phyloP scores from a whole-genome alignment of 2,797 vertebrate genomes.

The Gadopsis bispinosus region DNA sequence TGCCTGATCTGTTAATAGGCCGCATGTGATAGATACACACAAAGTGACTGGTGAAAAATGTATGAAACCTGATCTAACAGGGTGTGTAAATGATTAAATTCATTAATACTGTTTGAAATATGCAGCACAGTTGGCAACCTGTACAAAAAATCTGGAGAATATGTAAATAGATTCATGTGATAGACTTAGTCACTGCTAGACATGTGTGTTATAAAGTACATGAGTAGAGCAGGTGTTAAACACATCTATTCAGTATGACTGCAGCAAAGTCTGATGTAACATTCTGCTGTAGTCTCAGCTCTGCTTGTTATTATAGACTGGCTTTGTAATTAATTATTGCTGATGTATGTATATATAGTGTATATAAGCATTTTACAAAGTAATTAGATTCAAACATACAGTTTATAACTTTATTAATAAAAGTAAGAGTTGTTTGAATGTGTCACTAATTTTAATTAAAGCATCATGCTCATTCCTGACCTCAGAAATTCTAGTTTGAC shows the following conservation, averaged over 20 bases:
- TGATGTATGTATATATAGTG: neutral
- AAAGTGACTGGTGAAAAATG: neutral
- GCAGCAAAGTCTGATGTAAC: neutral
- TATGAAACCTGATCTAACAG: slow-evolving; percentile 5
- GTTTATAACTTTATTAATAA: neutral
- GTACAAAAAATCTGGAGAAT: neutral
- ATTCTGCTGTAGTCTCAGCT: neutral
- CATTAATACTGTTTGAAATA: neutral
- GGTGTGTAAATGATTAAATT: neutral
- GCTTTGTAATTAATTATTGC: neutral
- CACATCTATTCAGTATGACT: neutral
- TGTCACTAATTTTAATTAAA: neutral
- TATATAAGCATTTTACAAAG: neutral
- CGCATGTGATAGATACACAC: neutral
- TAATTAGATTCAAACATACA: neutral
- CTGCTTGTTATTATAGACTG: neutral
- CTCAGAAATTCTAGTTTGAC: neutral
- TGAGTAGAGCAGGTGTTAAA: neutral
- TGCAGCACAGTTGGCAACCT: neutral
- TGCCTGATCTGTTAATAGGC: neutral
- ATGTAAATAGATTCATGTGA: neutral
- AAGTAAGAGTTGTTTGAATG: neutral
- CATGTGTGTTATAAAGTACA: neutral
- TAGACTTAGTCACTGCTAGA: neutral
- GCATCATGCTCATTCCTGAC: neutral